Base-by-base conservation (phyloP, 1,140 invertebrate species). In the Thaumetopoea pityocampa region DNA sequence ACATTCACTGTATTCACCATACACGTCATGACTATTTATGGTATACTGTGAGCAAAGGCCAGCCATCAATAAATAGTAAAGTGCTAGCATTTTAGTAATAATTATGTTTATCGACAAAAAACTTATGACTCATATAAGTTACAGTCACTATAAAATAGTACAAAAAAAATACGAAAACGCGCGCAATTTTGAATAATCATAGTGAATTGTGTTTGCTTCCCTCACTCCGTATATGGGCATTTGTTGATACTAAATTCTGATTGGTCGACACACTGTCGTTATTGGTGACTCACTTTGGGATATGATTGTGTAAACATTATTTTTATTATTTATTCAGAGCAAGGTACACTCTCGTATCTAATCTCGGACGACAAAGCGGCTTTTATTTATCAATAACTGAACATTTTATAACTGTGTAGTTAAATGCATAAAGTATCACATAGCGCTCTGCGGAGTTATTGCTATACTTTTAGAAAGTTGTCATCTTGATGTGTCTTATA, bases 151-250 rank as follows among this genome's bases (percentile, higher is more conserved):
- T 28, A 11, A 10, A 15, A 18, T 27, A 14, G 12, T 2, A 20
- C 23, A 4, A 5, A 4, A 18, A 33, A 29, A 14, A 11, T 16
- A 8, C 5, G 9, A 37, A 34, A 34, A 12, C 18, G 30, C 47
- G 47, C 40, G 37, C 18, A 32, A 37, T 32, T 37, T 43, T 9
- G 43, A 38, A 33, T n/a, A 16, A 34, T 29, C 22, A 40, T 43
- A 36, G 27, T 24, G 22, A 35, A 43, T 60, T 54, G 33, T 37
- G 35, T 33, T 51, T 58, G 59, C 68, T 70, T 82, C 76, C 67
- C 63, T 51, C 76, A 58, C 49, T 60, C 79, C 79, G 62, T 81
- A 84, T 77, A 81, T 67, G 79, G 79, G 66, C 73, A 81, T 81
- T 80, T 78, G 67, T 68, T 68, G 61, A 81, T 76, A 62, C 67